phyloP scores from a whole-genome alignment of 2,797 vertebrate species.

The Basileuterus tristriatus region DNA sequence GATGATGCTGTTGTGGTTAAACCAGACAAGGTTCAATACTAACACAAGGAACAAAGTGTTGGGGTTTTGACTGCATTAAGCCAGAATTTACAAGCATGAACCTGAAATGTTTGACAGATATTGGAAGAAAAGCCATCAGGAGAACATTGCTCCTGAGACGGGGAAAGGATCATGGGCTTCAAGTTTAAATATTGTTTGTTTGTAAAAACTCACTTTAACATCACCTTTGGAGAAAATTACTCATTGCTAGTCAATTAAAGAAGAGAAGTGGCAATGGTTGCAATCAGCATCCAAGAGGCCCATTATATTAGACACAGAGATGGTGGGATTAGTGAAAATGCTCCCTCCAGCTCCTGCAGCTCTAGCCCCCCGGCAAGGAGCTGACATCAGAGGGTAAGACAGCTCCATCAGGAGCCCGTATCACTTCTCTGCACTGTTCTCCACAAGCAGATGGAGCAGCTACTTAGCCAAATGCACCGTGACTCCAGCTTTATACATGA shows the following conservation, averaged over 20 bases:
- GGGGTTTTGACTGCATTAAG: constrained; percentile 21
- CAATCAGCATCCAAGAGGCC: neutral
- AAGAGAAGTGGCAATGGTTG: neutral
- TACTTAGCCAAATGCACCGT: constrained; percentile 66
- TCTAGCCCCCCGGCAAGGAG: constrained; percentile 26
- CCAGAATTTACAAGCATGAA: constrained; percentile 36
- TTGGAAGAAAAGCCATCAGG: neutral
- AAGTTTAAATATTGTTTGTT: neutral
- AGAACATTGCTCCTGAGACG: neutral
- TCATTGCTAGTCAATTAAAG: neutral
- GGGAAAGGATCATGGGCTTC: neutral
- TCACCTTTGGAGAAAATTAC: neutral
- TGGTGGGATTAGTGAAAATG: constrained; percentile 16
- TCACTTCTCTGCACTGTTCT: constrained; percentile 9
- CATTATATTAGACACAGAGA: neutral
- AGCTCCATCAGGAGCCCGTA: constrained; percentile 44
- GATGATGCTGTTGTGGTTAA: neutral
- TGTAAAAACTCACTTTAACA: neutral
- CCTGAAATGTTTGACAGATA: constrained; percentile 50
- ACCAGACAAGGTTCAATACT: constrained; percentile 46
- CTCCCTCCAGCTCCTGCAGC: neutral
- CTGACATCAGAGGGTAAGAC: constrained; percentile 42
- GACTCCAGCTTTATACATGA: constrained; percentile 53
- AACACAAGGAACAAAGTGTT: constrained; percentile 4
- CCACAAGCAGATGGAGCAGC: constrained; percentile 60